Evolutionary conservation across 2,888 invertebrate genomes (phyloP), one percentile per base, ranked within the genome.

Genomic region (Ornithoptera alexandrae): DNA sequence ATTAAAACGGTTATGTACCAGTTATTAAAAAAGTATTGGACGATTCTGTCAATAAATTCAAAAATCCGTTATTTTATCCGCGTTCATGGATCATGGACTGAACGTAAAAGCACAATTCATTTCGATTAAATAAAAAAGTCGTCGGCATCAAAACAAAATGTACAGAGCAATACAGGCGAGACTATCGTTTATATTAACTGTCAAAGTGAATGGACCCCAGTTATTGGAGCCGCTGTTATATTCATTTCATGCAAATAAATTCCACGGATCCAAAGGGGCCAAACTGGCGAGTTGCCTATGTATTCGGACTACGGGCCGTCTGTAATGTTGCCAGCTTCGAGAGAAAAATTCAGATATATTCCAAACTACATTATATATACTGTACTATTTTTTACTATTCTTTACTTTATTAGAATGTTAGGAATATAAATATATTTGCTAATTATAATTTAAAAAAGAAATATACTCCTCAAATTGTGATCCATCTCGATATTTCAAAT

Each of bases 201-300:
- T 65, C 69, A 65, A 65, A 65, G 61, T 30, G 65, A 60, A 68
- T n/a, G 64, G 61, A 65, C 20, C 62, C 24, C 56, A n/a, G 69
- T 62, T 69, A 62, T 65, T 69, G 65, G 46, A 60, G 61, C 60
- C 46, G 69, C 30, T 69, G 65, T 24, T 62, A 18, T 68, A 64
- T 72, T 62, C 63, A 72, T 71, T 69, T 65, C 22, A 69, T 69
- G 67, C 69, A 71, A 72, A 72, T 67, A 65, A 67, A 72, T 72
- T 68, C 72, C 65, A 62, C 61, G n/a, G 62, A 71, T 69, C 62
- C 60, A 56, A 39, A 53, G 42, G 24, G 50, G 46, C 24, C 36
- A 50, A 36, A 53, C 39, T 39, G 59, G 50, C 53, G 39, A 64
- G 64, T 64, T 64, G 59, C 59, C 59, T 64, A 60, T 24, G 30